Percentiles rank a stretch among this genome's conserved stretches.
Evolutionary conservation across 2,888 invertebrate species (phyloP).

Genomic region (Carabus problematicus): DNA sequence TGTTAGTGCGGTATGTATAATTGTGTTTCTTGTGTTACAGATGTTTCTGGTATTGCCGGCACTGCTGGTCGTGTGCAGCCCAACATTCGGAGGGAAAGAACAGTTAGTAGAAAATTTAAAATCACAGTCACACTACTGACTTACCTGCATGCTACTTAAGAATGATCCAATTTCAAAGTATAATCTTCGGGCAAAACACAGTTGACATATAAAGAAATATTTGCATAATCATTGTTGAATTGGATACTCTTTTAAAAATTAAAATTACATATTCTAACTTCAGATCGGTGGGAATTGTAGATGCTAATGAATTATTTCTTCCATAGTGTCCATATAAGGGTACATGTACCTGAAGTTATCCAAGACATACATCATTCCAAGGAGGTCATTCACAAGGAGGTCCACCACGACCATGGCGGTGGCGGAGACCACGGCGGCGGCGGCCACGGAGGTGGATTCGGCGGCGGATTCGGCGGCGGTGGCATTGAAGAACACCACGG

Average conservation of each 20-base stretch:
- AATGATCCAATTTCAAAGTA: not conserved
- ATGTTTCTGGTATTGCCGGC: slow-evolving; percentile 46
- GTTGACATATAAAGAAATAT: not conserved
- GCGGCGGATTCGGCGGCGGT: slow-evolving; percentile 24
- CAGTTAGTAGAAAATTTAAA: too few species aligned
- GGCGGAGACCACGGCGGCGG: slow-evolving; percentile 23
- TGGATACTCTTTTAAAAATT: slow-evolving; percentile 13
- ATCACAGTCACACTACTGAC: too few species aligned
- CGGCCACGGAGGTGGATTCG: slow-evolving; percentile 18
- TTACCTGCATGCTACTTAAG: too few species aligned
- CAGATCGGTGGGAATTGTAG: too few species aligned
- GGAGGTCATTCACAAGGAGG: slow-evolving; percentile 55
- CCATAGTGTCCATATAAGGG: slow-evolving; percentile 66
- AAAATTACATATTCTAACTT: too few species aligned
- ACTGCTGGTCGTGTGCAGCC: slow-evolving; percentile 46
- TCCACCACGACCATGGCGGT: slow-evolving; percentile 14
- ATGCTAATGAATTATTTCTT: slow-evolving; percentile 50
- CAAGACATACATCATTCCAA: slow-evolving; percentile 61
- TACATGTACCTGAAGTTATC: slow-evolving; percentile 64
- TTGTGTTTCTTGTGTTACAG: slow-evolving; percentile 46
- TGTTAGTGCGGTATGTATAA: not conserved
- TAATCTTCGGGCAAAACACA: not conserved
- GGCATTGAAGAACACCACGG: slow-evolving; percentile 28
- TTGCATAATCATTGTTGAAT: not conserved
- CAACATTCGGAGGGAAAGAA: slow-evolving; percentile 52